Evolutionary conservation across 2,888 invertebrate species (phyloP).

Genomic region (Blastobasis adustella): DNA sequence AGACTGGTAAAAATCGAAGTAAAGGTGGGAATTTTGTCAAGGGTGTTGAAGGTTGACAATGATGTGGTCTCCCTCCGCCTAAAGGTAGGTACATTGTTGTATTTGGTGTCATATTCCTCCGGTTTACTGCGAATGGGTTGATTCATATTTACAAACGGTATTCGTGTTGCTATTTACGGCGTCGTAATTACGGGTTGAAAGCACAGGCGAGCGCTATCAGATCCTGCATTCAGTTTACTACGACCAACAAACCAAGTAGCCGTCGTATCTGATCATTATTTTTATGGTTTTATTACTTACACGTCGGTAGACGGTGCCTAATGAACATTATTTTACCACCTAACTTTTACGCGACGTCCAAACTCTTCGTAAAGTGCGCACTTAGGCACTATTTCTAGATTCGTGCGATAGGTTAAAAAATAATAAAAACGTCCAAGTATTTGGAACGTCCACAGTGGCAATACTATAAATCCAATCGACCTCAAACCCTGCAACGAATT

Average conservation of each 20-base stretch:
- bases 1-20: too few relatives aligned
- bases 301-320: too few relatives aligned
- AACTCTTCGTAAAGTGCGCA: too few relatives aligned
- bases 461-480: slow-evolving; percentile 63
- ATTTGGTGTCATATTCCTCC: too few relatives aligned
- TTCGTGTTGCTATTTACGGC: slow-evolving; percentile 28
- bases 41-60: too few relatives aligned
- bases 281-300: too few relatives aligned
- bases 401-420: neutral
- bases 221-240: slow-evolving; percentile 29
- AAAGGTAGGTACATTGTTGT: too few relatives aligned
- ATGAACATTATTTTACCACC: too few relatives aligned
- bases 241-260: slow-evolving; percentile 6
- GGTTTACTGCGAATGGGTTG: slow-evolving; percentile 3
- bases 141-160: slow-evolving; percentile 21
- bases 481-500: slow-evolving; percentile 55
- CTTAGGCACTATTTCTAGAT: too few relatives aligned
- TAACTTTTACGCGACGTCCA: too few relatives aligned
- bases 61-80: too few relatives aligned
- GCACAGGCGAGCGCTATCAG: slow-evolving; percentile 25
- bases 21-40: too few relatives aligned
- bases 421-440: slow-evolving; percentile 29
- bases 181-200: slow-evolving; percentile 29
- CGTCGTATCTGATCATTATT: neutral
- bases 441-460: slow-evolving; percentile 32